Base-by-base conservation (phyloP, 2,888 invertebrate genomes). In the Gastrophysa polygoni region DNA sequence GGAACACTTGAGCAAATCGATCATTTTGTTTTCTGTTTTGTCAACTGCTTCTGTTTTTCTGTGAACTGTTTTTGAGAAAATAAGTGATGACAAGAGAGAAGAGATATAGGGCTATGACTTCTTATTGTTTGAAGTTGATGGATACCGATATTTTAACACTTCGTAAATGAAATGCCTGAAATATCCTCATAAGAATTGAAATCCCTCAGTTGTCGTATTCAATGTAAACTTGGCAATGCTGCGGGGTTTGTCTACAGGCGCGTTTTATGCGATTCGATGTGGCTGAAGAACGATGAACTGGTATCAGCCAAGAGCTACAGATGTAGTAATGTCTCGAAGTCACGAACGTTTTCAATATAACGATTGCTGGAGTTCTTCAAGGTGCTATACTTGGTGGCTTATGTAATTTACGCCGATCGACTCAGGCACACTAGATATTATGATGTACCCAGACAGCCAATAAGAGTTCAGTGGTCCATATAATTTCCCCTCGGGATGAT, bases 181-280 rank as follows among this genome's bases (percentile, higher is more conserved):
- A 54, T 43, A 32, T 43, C 43, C n/a, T n/a, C n/a, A n/a, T n/a
- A n/a, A n/a, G n/a, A n/a, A n/a, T n/a, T n/a, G n/a, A n/a, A n/a
- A n/a, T n/a, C n/a, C n/a, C n/a, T n/a, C n/a, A n/a, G n/a, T n/a
- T n/a, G n/a, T n/a, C n/a, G n/a, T n/a, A 14, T 2, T 18, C 34
- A 34, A 32, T 20, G 28, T 32, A 11, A 20, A 11, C 11, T 20
- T 20, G 32, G 11, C 52, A 10, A 21, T 14, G 8, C 18, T 38
- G 16, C 34, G 20, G 21, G 43, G 43, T 17, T 43, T 18, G 43
- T 43, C 43, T 24, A 43, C 38, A 54, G 52, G 38, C 52, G 52
- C 52, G 52, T 54, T 54, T 54, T 24, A 54, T 54, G 52, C 52
- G 21, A 43, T 54, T 54, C 43, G 52, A 54, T 54, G 21, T 43